A percentile compares a stretch with the other conserved stretches of the same genome.
Evolutionary conservation across 2,113 vertebrate species (phyloP).

Genomic region (Podocnemis expansa): DNA sequence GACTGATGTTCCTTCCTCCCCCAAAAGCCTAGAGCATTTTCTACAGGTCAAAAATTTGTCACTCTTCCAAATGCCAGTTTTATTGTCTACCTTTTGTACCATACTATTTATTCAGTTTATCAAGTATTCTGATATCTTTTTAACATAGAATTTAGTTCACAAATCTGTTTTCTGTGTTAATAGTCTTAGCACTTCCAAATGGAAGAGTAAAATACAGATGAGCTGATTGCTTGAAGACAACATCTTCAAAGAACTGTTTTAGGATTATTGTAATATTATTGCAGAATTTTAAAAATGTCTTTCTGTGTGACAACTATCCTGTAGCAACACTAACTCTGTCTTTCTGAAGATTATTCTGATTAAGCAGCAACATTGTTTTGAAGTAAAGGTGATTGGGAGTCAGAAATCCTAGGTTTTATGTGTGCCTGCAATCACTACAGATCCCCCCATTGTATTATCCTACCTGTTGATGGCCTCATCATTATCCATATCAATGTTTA

Average conservation of each 20-base stretch:
- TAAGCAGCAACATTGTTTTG: not conserved
- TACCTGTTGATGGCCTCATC: not conserved
- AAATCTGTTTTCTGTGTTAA: conserved; percentile 25
- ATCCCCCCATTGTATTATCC: not conserved
- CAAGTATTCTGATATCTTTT: conserved; percentile 23
- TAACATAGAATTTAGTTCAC: not conserved
- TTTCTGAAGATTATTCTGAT: not conserved
- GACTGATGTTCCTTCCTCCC: not conserved
- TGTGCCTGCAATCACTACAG: not conserved
- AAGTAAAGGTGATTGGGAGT: not conserved
- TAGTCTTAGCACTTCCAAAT: not conserved
- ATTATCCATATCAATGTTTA: not conserved
- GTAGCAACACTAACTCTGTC: not conserved
- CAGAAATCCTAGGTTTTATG: not conserved
- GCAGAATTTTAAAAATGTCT: not conserved
- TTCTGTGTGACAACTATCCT: not conserved
- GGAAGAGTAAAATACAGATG: conserved; percentile 56
- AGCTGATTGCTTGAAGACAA: conserved; percentile 2
- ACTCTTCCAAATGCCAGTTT: not conserved
- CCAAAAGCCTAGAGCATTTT: not conserved
- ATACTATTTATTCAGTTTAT: not conserved
- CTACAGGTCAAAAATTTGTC: not conserved
- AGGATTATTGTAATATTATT: not conserved
- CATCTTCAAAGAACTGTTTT: conserved; percentile 21
- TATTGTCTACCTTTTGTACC: not conserved